phyloP scores from a whole-genome alignment of 2,888 invertebrate genomes.

The Thereva nobilitata region DNA sequence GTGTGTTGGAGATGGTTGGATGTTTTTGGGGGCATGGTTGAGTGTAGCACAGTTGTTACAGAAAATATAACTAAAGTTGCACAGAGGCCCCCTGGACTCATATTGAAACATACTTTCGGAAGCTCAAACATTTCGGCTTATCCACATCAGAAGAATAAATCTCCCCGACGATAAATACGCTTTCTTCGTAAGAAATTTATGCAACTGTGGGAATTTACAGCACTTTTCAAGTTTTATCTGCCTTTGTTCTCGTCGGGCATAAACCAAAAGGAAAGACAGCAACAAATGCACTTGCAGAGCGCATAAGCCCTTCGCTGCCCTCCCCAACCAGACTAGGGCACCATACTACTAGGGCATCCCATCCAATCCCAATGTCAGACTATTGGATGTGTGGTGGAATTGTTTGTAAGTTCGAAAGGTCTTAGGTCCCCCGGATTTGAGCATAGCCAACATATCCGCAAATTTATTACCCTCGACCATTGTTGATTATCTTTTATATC shows the following conservation, averaged over 20 bases:
- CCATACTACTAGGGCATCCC: neutral
- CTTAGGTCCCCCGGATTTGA: conserved; percentile 2
- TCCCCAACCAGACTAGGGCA: neutral
- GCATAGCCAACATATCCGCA: conserved; percentile 21
- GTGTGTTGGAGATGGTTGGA: too few relatives aligned
- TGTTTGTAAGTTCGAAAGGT: conserved; percentile 14
- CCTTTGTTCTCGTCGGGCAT: conserved; percentile 18
- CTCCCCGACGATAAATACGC: conserved; percentile 20
- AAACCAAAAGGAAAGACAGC: conserved; percentile 11
- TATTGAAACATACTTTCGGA: conserved; percentile 10
- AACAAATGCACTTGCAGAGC: conserved; percentile 22
- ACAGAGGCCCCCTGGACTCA: conserved; percentile 1
- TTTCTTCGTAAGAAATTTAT: conserved; percentile 29
- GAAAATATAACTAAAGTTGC: too few relatives aligned
- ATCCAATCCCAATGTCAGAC: conserved; percentile 2
- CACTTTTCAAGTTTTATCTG: conserved; percentile 28
- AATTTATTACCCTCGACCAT: conserved; percentile 25
- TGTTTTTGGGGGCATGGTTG: too few relatives aligned
- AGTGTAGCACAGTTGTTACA: too few relatives aligned
- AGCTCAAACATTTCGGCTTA: conserved; percentile 4
- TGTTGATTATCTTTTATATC: conserved; percentile 28
- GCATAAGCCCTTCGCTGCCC: conserved; percentile 19
- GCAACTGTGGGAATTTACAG: conserved; percentile 29
- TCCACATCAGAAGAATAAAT: conserved; percentile 13
- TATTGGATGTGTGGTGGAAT: neutral